phyloP scores from a whole-genome alignment of 1,140 invertebrate species.

The Drosophila orosa region DNA sequence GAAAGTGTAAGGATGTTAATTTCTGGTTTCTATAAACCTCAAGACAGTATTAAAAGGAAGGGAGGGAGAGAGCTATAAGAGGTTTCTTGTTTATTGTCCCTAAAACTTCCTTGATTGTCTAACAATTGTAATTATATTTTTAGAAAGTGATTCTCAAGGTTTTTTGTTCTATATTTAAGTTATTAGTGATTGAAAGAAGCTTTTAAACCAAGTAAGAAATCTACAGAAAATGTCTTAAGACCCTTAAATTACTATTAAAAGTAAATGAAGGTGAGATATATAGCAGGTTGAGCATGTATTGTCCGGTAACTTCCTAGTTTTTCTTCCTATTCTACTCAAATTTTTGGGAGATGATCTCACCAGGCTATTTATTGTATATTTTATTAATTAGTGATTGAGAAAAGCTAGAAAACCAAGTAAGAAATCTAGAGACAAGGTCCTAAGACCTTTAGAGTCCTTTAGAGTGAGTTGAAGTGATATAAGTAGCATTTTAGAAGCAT shows the following conservation, averaged over 20 bases:
- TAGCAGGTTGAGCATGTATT: too few relatives aligned
- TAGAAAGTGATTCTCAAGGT: not conserved
- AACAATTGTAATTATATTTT: not conserved
- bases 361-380: too few relatives aligned
- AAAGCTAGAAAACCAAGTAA: too few relatives aligned
- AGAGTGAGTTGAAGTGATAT: too few relatives aligned
- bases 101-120: not conserved
- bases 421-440: too few relatives aligned
- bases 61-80: not conserved
- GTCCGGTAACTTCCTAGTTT: too few relatives aligned
- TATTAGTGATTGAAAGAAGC: not conserved
- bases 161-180: not conserved
- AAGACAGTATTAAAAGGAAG: not conserved
- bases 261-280: not conserved
- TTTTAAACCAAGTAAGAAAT: not conserved
- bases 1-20: not conserved
- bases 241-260: not conserved
- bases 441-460: too few relatives aligned
- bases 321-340: too few relatives aligned
- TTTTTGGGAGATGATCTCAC: too few relatives aligned
- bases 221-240: not conserved
- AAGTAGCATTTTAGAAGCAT: not conserved
- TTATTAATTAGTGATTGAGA: too few relatives aligned
- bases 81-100: not conserved
- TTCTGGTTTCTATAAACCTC: too few relatives aligned